Evolutionary conservation across 1,140 invertebrate genomes (phyloP), one percentile per base, ranked within the genome.

Genomic region (Sycobia sp.): DNA sequence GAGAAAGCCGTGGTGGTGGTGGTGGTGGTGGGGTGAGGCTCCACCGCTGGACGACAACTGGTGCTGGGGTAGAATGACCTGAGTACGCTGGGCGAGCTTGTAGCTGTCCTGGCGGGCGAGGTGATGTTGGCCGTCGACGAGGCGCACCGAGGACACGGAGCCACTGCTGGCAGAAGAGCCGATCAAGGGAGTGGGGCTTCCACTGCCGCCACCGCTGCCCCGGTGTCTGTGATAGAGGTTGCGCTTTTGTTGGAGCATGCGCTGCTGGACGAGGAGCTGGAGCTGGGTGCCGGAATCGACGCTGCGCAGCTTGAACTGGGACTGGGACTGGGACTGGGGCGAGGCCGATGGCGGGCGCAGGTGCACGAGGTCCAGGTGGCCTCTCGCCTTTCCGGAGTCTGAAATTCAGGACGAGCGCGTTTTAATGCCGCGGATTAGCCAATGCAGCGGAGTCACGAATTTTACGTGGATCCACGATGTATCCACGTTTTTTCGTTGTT

Each of bases 181-280:
- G 7, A 70, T 54, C 20, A 73, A 62, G 11, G 72, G 73, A 2
- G 74, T 77, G 58, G 78, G 73, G 68, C 78, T 67, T 75, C 84
- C 55, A 71, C 79, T 74, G 14, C 22, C 23, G 67, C 78, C 66
- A 74, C 84, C 58, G 70, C 80, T 71, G 32, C 23, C 39, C 46
- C 72, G 62, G 63, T 87, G 85, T 67, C 86, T 84, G 62, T 88
- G 86, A 58, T 87, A 83, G 20, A 84, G 82, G 68, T 86, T 86
- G 34, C 87, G 76, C 67, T 88, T 88, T 63, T 87, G 86, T 67
- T 88, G 86, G 3, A 83, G 65, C 67, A 87, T 76, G 27, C 84
- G 76, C 56, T 86, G 85, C 55, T 87, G 85, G 38, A 87, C 77
- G 46, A 87, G 59, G 50, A 86, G 77, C 59, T 87, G 86, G 43